A percentile compares a stretch with the other conserved stretches of the same genome.
phyloP scores from a whole-genome alignment of 2,113 vertebrate genomes.

The Engystomops pustulosus region DNA sequence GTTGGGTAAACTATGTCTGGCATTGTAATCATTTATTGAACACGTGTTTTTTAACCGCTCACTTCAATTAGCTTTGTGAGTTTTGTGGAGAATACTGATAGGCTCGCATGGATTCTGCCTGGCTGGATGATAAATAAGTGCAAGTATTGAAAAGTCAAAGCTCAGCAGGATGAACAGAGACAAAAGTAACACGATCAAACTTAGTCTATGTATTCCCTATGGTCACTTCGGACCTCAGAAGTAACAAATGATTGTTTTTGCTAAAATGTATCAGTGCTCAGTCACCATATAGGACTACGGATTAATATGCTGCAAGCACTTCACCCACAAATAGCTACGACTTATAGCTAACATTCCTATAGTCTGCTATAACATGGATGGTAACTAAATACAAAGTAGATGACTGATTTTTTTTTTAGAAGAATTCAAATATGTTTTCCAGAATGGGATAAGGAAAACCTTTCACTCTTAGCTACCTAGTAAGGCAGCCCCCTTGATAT shows the following conservation, averaged over 20 bases:
- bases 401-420: too few relatives aligned
- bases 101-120: not conserved
- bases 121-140: slow-evolving; percentile 43
- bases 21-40: slow-evolving; percentile 57
- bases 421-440: too few relatives aligned
- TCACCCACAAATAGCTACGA: too few relatives aligned
- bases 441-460: too few relatives aligned
- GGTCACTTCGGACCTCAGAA: not conserved
- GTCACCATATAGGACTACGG: not conserved
- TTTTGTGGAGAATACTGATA: slow-evolving; percentile 50
- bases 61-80: slow-evolving; percentile 51
- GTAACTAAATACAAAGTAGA: too few relatives aligned
- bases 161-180: slow-evolving; percentile 10
- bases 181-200: slow-evolving; percentile 14
- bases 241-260: not conserved
- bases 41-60: slow-evolving; percentile 45
- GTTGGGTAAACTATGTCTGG: slow-evolving; percentile 55
- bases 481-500: too few relatives aligned
- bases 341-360: too few relatives aligned
- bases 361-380: too few relatives aligned
- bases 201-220: not conserved
- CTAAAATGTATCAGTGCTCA: not conserved
- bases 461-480: too few relatives aligned
- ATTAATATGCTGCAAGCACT: not conserved
- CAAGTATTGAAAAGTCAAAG: slow-evolving; percentile 34